These are phyloP conservation scores for Psephotus haematonotus DNA, from an alignment of 2,113 vertebrate species.

Conservation along the genomic window DNA sequence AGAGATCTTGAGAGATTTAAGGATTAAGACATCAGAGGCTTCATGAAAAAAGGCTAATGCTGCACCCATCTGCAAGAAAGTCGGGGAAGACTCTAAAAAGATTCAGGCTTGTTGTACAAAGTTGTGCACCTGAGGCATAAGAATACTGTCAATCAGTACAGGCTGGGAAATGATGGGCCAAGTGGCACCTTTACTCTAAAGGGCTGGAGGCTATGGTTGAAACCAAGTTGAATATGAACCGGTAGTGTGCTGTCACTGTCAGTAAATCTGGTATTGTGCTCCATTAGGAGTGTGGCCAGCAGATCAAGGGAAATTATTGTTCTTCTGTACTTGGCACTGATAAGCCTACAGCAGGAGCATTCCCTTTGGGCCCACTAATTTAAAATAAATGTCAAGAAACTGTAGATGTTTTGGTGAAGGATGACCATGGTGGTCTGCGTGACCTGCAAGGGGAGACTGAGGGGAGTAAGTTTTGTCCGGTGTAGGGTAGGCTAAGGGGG, in stretches of 20 bases:
- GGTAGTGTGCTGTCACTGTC: neutral
- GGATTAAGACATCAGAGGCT: neutral
- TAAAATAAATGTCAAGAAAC: neutral
- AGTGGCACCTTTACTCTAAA: neutral
- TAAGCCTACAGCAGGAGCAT: rapidly evolving
- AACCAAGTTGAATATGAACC: neutral
- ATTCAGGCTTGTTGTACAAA: neutral
- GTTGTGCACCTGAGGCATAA: neutral
- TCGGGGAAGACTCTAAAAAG: neutral
- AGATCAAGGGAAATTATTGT: neutral
- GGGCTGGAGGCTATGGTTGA: neutral
- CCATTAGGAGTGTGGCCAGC: neutral
- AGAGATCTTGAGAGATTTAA: neutral
- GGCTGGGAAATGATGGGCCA: neutral
- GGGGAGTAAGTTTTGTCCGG: neutral
- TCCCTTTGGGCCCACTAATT: neutral
- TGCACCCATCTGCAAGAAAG: neutral
- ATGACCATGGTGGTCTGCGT: neutral
- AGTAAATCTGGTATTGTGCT: neutral
- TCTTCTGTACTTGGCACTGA: neutral
- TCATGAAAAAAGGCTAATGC: neutral
- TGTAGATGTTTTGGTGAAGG: neutral
- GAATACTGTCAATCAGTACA: neutral
- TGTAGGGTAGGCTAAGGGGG: neutral
- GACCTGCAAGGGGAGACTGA: neutral